phyloP scores from a whole-genome alignment of 1,140 invertebrate species.

The Drosophila sechellia region DNA sequence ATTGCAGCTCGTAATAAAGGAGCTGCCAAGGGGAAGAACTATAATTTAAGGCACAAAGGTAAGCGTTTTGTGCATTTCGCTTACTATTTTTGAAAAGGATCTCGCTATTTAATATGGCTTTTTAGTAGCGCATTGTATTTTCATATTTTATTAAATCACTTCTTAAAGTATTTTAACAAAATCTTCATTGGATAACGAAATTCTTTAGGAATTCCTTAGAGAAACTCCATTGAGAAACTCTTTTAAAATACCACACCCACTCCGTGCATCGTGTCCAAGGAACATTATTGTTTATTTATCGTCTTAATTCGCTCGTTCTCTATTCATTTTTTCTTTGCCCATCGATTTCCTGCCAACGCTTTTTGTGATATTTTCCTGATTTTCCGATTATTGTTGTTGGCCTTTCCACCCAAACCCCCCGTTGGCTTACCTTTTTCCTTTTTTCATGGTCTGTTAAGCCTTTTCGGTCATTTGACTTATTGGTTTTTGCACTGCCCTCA shows the following conservation, averaged over 20 bases:
- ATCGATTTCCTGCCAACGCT: conserved; percentile 33
- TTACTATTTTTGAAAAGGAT: background rate
- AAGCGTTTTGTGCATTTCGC: background rate
- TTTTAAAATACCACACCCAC: background rate
- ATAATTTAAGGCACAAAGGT: background rate
- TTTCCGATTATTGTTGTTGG: conserved; percentile 42
- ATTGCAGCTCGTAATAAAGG: background rate
- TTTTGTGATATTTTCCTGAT: conserved; percentile 46
- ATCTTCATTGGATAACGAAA: background rate
- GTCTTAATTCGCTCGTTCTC: conserved; percentile 31
- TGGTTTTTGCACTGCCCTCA: conserved; percentile 63
- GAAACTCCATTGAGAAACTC: background rate
- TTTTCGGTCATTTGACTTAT: conserved; percentile 83
- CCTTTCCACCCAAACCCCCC: conserved; percentile 25
- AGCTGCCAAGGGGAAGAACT: background rate
- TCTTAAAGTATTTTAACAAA: background rate
- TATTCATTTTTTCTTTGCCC: conserved; percentile 31
- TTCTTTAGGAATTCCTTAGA: background rate
- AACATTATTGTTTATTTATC: conserved; percentile 28
- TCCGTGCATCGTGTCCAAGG: background rate
- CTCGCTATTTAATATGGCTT: too few relatives aligned
- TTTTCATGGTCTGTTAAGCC: conserved; percentile 78
- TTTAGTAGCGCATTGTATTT: too few relatives aligned
- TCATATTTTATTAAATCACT: too few relatives aligned
- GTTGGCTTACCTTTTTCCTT: conserved; percentile 63